A percentile compares a stretch with the other conserved stretches of the same genome.
Evolutionary conservation across 2,113 vertebrate species (phyloP).

Genomic region (Glaucidium brasilianum): DNA sequence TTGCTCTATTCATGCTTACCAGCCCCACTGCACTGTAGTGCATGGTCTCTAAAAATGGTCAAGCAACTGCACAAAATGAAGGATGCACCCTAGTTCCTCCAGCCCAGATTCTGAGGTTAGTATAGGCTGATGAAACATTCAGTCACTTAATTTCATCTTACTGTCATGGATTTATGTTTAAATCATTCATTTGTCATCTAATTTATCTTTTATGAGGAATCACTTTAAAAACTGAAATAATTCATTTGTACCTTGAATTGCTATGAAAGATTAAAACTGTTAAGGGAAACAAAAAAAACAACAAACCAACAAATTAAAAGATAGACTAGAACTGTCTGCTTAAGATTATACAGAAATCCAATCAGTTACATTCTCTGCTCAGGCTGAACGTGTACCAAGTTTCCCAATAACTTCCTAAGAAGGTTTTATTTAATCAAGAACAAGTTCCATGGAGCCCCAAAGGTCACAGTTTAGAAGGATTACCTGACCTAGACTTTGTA

Average conservation of each 20-base stretch:
- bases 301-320: too few relatives aligned
- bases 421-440: conserved; percentile 64
- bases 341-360: conserved; percentile 33
- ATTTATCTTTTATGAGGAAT: conserved; percentile 12
- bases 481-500: conserved; percentile 65
- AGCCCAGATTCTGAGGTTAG: background rate
- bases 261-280: background rate
- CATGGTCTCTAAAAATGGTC: background rate
- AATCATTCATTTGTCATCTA: background rate
- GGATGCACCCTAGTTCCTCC: background rate
- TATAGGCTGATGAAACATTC: background rate
- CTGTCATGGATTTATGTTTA: background rate
- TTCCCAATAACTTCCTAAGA: conserved; percentile 57
- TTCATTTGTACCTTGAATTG: background rate
- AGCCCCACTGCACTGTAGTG: background rate
- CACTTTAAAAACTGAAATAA: conserved; percentile 29
- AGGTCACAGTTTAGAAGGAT: conserved; percentile 70
- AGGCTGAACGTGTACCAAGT: conserved; percentile 23
- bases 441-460: conserved; percentile 42
- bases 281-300: background rate
- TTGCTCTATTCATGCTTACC: background rate
- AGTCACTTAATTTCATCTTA: background rate
- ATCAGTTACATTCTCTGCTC: conserved; percentile 46
- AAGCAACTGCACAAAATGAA: background rate
- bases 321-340: background rate